Percentiles rank a stretch among this genome's conserved stretches.
Conservation (phyloP, 2,797 vertebrate genomes). For the Lemur catta region DNA sequence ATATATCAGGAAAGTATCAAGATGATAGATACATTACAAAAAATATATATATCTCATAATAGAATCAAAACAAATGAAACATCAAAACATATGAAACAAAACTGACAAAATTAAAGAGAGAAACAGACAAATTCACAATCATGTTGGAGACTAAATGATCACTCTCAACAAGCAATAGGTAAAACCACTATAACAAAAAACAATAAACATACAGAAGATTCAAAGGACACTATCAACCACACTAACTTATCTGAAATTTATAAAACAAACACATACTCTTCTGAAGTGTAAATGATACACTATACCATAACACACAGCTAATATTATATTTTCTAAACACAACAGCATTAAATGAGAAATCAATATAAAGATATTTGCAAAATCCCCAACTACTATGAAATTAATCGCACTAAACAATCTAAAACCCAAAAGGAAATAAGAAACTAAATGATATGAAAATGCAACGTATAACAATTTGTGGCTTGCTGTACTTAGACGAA, state of each 20-base stretch:
- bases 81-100: neutral
- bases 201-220: neutral
- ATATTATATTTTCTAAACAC: neutral
- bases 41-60: neutral
- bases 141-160: neutral
- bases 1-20: neutral
- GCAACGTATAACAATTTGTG: neutral
- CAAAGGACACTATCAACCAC: neutral
- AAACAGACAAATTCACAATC: neutral
- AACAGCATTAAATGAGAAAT: neutral
- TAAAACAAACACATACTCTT: neutral
- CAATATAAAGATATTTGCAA: neutral
- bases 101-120: neutral
- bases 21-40: neutral
- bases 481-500: neutral
- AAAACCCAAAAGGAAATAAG: neutral
- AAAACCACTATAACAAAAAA: neutral
- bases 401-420: neutral
- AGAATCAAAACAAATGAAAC: neutral
- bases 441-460: neutral
- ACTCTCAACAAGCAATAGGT: neutral
- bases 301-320: neutral
- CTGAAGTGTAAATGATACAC: neutral
- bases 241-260: neutral
- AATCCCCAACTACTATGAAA: neutral